These are phyloP conservation scores for Helarctos malayanus DNA, from an alignment of 2,797 vertebrate genomes.

Conservation along the genomic window DNA sequence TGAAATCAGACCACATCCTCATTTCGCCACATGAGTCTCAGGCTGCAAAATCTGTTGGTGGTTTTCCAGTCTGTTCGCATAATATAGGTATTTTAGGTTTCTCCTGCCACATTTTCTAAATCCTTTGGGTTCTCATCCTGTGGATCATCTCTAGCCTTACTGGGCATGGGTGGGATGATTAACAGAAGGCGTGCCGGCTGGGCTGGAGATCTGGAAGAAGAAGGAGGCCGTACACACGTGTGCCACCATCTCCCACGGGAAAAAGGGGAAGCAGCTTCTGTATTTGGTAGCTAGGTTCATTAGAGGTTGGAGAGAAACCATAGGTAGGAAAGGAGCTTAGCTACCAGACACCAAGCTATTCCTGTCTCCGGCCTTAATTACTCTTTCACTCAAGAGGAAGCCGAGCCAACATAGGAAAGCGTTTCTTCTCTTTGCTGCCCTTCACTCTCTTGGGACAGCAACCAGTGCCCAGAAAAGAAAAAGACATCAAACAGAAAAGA, in stretches of 20 bases:
- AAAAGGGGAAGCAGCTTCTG: background rate
- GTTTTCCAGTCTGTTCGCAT: background rate
- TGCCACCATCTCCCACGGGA: background rate
- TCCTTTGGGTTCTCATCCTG: background rate
- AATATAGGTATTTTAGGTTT: background rate
- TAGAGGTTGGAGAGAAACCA: background rate
- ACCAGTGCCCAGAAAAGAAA: background rate
- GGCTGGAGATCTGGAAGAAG: too few species aligned
- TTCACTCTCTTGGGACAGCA: background rate
- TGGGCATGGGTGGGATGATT: background rate
- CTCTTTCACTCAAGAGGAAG: background rate
- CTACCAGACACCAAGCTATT: background rate
- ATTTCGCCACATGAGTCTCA: background rate
- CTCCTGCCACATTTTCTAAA: background rate
- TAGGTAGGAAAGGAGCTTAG: background rate
- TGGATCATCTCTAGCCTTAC: background rate
- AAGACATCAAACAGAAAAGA: background rate
- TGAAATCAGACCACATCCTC: background rate
- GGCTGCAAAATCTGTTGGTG: background rate
- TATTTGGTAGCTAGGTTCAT: background rate
- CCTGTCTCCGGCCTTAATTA: background rate
- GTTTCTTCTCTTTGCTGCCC: background rate
- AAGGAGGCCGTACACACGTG: fast-evolving
- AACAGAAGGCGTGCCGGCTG: background rate
- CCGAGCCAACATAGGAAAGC: background rate